These are phyloP conservation scores for Betta splendens DNA, from an alignment of 2,797 vertebrate species.

Conservation along the genomic window DNA sequence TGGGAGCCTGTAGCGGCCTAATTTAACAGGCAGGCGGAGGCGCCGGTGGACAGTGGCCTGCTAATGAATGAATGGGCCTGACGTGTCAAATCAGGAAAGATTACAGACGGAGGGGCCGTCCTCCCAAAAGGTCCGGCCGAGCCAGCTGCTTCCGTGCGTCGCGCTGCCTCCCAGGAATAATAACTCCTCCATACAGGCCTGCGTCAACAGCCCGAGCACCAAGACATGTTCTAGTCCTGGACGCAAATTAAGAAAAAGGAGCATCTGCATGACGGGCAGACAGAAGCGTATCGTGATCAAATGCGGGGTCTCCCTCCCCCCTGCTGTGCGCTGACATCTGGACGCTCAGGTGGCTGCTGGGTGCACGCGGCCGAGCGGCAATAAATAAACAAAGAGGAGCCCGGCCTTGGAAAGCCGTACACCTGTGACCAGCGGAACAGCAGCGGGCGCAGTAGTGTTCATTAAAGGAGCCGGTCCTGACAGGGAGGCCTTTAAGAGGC, in stretches of 20 bases:
- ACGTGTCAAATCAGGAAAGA: conserved; percentile 76
- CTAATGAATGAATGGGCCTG: conserved; percentile 77
- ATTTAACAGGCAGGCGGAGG: conserved; percentile 65
- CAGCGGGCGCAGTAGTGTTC: conserved; percentile 75
- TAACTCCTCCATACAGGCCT: conserved; percentile 53
- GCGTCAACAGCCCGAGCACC: conserved; percentile 37
- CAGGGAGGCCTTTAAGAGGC: conserved; percentile 79
- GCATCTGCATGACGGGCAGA: conserved; percentile 11
- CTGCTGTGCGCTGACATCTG: conserved; percentile 61
- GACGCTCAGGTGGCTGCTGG: conserved; percentile 53
- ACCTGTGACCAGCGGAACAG: conserved; percentile 73
- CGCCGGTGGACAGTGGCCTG: conserved; percentile 61
- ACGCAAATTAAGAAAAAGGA: conserved; percentile 20
- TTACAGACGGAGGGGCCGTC: conserved; percentile 66
- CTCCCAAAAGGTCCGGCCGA: conserved; percentile 58
- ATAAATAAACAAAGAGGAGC: conserved; percentile 78
- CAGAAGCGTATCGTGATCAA: conserved; percentile 56
- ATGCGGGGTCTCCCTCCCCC: conserved; percentile 42
- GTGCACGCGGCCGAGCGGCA: conserved; percentile 52
- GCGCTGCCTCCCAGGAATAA: conserved; percentile 62
- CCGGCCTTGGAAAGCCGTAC: conserved; percentile 63
- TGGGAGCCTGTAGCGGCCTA: conserved; percentile 54
- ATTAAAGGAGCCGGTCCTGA: conserved; percentile 74
- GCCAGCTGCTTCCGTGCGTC: conserved; percentile 72
- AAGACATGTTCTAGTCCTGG: conserved; percentile 38